Base-by-base conservation (phyloP, 2,888 invertebrate genomes). In the Eugnorisma glareosa region DNA sequence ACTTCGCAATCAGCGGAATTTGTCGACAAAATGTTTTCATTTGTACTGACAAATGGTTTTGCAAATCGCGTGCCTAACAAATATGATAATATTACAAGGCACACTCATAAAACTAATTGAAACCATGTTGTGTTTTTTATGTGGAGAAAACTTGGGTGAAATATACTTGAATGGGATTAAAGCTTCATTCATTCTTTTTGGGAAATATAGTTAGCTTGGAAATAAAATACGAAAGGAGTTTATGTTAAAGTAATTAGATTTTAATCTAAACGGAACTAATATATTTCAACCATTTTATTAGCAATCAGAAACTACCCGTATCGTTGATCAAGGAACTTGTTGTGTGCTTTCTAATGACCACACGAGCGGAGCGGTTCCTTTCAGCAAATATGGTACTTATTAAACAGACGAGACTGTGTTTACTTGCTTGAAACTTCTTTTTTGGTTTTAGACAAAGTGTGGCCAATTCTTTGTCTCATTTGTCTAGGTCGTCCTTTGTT, bases 91-190 rank as follows among this genome's bases (percentile, higher is more conserved):
- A 79, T 51, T 63, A 70, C 64, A 66, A 66, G 68, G 63, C 61
- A 74, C 59, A 77, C 66, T 59, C 40, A 59, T 84, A 75, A 85
- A 82, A 69, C 54, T 78, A 85, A 84, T 85, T 83, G 73, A 35
- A 77, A 69, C 48, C 59, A 81, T 63, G 73, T 77, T 35, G 35
- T 76, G 63, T 71, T 74, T 77, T 59, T 64, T 59, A 64, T 28
- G 35, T 51, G 7, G 10, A 45, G 21, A 61, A 64, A 72, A 45
- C 11, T 43, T 18, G 40, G 18, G 68, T 67, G 18, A 57, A 75
- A 75, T 63, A 64, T 51, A 67, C 1, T 3, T 43, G 21, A 70
- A 74, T 73, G 40, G 31, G 18, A 37, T 21, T 28, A 31, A 69
- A 66, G 18, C 11, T 45, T 11, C 10, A n/a, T 45, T 11, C 10